phyloP scores from a whole-genome alignment of 2,888 invertebrate species.

The Eupithecia centaureata region DNA sequence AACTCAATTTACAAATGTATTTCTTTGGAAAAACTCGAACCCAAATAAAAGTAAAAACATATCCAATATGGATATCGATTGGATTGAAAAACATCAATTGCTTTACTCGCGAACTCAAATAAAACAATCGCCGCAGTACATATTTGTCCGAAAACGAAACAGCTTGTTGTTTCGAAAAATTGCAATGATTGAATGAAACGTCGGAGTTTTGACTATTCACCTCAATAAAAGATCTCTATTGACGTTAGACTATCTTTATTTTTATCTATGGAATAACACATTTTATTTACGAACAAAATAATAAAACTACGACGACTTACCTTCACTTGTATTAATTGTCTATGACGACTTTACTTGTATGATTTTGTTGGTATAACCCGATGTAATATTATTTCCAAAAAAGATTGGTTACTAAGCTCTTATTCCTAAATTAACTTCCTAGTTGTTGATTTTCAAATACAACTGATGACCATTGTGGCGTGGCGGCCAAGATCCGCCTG shows the following conservation, averaged over 20 bases:
- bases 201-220: conserved; percentile 14
- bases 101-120: conserved; percentile 21
- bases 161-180: conserved; percentile 14
- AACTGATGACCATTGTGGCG: no score
- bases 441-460: no score
- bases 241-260: not conserved
- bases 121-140: conserved; percentile 19
- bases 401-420: no score
- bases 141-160: conserved; percentile 16
- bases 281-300: no score
- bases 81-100: conserved; percentile 22
- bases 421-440: no score
- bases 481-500: no score
- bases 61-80: conserved; percentile 12
- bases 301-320: no score
- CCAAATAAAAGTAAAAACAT: conserved; percentile 11
- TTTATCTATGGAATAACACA: no score
- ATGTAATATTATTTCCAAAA: no score
- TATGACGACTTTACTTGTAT: no score
- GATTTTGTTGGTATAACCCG: no score
- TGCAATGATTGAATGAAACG: conserved; percentile 16
- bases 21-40: not conserved
- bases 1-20: not conserved
- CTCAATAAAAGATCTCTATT: conserved; percentile 12
- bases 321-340: no score